Evolutionary conservation across 2,113 vertebrate genomes (phyloP), one percentile per base, ranked within the genome.

Genomic region (Forbesichthys papilliferus): DNA sequence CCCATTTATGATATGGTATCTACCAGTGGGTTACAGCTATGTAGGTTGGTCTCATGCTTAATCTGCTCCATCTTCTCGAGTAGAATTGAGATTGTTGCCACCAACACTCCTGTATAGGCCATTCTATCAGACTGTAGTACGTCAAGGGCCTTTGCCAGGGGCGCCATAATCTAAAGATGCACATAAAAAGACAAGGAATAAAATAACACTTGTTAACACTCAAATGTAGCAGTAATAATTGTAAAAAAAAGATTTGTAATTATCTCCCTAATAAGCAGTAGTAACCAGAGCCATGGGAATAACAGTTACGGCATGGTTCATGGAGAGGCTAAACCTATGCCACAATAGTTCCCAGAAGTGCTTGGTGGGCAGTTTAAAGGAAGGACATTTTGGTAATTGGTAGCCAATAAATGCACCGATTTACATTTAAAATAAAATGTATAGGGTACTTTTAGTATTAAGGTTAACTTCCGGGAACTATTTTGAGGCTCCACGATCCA

Each of bases 1-100:
- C 51, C 64, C 58, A 68, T 42, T 63, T 58, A 74, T 74, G 72
- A 74, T 64, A 74, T 64, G 42, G 65, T 12, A 68, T 74, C 52
- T 63, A 58, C 54, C 60, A 74, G 13, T 53, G 66, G 61, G 33
- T 69, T 49, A 67, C 65, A 67, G 66, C 54, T 49, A 62, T 54
- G 58, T 62, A 62, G 68, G 49, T 54, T 61, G 68, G 33, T 52
- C 58, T 62, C 59, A 62, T 70, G 48, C 58, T 69, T 69, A 48
- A 69, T 58, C 66, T 58, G 66, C 55, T 68, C 54, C 66, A 68
- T 68, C 27, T 68, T 68, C 27, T 27, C 27, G 27, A 27, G 27
- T 27, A 27, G 48, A 68, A 68, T 57, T 58, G 14, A 18, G 16
- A 68, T 68, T 48, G 46, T 58, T 68, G 66, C 20, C 66, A 58